These are phyloP conservation scores for Serripes groenlandicus DNA, from an alignment of 2,888 invertebrate genomes.

Conservation along the genomic window DNA sequence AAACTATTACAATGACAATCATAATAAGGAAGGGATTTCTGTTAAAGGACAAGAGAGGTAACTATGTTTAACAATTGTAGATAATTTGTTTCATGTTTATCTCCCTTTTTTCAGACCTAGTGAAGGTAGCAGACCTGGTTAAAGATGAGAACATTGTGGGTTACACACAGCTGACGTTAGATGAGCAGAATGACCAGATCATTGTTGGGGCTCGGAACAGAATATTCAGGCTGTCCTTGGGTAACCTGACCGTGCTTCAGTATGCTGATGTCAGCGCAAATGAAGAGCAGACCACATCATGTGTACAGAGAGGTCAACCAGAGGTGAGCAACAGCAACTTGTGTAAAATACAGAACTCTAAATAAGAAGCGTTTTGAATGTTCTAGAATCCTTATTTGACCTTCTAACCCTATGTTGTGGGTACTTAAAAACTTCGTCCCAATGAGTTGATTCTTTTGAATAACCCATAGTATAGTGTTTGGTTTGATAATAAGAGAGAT, in stretches of 20 bases:
- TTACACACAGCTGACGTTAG: conserved; percentile 94
- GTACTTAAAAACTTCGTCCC: too few relatives aligned
- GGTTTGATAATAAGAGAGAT: too few relatives aligned
- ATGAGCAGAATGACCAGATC: conserved; percentile 94
- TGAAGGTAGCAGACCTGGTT: conserved; percentile 90
- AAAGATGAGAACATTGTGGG: conserved; percentile 91
- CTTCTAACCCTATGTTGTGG: too few relatives aligned
- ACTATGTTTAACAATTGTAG: too few relatives aligned
- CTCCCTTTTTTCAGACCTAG: conserved; percentile 89
- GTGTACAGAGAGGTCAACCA: conserved; percentile 95
- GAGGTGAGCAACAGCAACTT: conserved; percentile 86
- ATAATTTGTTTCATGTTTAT: not conserved
- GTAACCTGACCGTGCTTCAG: conserved; percentile 91
- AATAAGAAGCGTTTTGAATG: not conserved
- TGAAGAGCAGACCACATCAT: conserved; percentile 90
- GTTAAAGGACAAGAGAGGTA: not conserved
- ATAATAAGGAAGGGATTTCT: too few relatives aligned
- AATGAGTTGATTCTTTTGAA: too few relatives aligned
- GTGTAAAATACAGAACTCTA: not conserved
- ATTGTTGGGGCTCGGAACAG: conserved; percentile 95
- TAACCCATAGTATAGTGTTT: too few relatives aligned
- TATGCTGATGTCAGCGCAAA: conserved; percentile 93
- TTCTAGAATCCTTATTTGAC: too few relatives aligned
- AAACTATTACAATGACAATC: too few relatives aligned
- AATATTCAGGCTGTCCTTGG: conserved; percentile 93